phyloP scores from a whole-genome alignment of 2,888 invertebrate genomes.

The Emmelina monodactyla region DNA sequence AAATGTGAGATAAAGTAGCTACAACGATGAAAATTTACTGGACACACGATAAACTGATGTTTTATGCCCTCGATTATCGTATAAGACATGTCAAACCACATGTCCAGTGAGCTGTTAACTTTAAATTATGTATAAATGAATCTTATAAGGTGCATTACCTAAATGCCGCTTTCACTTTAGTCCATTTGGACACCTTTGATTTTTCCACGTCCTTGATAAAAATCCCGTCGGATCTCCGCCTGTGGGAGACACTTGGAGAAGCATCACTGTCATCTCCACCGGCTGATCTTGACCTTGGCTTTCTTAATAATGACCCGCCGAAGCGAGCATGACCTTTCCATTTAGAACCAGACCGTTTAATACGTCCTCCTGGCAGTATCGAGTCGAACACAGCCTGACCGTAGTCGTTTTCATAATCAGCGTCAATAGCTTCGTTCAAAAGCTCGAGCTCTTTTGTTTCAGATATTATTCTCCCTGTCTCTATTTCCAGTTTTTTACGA shows the following conservation, averaged over 20 bases:
- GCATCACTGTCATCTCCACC: conserved; percentile 68
- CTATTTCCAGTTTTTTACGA: conserved; percentile 55
- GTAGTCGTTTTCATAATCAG: conserved; percentile 69
- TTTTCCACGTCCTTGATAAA: conserved; percentile 53
- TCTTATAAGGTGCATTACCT: too few species aligned
- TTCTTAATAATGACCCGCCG: conserved; percentile 59
- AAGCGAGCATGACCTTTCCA: conserved; percentile 53
- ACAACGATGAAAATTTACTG: too few species aligned
- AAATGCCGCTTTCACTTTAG: conserved; percentile 87
- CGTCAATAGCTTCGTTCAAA: conserved; percentile 57
- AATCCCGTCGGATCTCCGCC: conserved; percentile 46
- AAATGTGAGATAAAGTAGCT: too few species aligned
- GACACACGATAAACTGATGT: too few species aligned
- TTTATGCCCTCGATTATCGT: too few species aligned
- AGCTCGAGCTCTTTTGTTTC: conserved; percentile 43
- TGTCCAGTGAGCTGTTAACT: too few species aligned
- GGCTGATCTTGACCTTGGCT: conserved; percentile 73
- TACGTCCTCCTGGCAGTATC: conserved; percentile 65
- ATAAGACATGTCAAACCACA: too few species aligned
- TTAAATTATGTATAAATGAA: too few species aligned
- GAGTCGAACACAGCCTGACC: conserved; percentile 71
- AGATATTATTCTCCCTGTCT: conserved; percentile 40
- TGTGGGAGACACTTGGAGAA: conserved; percentile 37
- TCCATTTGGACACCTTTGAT: conserved; percentile 85
- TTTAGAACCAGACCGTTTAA: conserved; percentile 58